These are phyloP conservation scores for Tenualosa thibaudeaui DNA, from an alignment of 2,797 vertebrate genomes.

Conservation along the genomic window DNA sequence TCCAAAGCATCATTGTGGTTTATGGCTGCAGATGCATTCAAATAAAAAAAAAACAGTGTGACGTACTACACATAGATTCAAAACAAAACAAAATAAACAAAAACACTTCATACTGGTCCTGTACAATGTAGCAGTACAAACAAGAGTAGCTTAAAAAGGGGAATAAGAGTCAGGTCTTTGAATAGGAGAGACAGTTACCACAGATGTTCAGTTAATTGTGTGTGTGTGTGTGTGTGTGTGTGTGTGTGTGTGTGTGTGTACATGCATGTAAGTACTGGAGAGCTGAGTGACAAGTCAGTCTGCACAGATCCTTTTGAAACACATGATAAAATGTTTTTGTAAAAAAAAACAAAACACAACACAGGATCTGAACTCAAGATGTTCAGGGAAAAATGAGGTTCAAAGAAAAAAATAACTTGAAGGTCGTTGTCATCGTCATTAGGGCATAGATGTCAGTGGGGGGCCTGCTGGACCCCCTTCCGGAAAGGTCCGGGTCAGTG, in stretches of 20 bases:
- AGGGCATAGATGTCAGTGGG: slow-evolving; percentile 24
- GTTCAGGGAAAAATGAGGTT: neutral
- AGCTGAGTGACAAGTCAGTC: neutral
- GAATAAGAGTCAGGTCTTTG: neutral
- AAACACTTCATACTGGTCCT: neutral
- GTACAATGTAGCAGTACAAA: neutral
- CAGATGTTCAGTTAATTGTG: neutral
- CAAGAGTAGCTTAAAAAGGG: neutral
- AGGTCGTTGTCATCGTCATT: neutral
- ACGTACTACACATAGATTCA: neutral
- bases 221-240: neutral
- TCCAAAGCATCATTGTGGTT: neutral
- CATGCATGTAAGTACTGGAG: neutral
- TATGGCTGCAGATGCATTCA: slow-evolving; percentile 5
- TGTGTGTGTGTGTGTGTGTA: neutral
- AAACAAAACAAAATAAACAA: neutral
- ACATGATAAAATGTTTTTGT: neutral
- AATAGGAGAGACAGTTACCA: neutral
- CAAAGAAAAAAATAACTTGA: neutral
- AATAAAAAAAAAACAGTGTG: neutral
- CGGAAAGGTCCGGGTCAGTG: slow-evolving; percentile 61
- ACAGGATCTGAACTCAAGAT: neutral
- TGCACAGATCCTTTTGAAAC: slow-evolving; percentile 9
- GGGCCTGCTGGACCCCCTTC: slow-evolving; percentile 39
- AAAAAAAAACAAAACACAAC: neutral